A percentile compares a stretch with the other conserved stretches of the same genome.
Conservation (phyloP, 2,797 vertebrate species). For the Florisuga fusca region DNA sequence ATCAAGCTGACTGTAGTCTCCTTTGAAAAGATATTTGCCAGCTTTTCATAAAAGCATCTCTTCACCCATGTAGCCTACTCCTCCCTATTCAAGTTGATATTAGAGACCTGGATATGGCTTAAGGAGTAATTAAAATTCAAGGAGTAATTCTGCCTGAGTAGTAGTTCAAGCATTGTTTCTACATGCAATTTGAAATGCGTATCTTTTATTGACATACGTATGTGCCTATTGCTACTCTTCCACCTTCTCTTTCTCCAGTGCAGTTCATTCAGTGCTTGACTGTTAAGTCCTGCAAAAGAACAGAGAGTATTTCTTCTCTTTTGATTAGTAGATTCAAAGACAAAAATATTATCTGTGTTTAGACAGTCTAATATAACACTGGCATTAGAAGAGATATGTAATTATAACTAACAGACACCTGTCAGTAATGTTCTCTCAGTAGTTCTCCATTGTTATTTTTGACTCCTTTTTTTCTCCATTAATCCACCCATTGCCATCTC, state of each 20-base stretch:
- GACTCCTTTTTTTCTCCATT: conserved; percentile 22
- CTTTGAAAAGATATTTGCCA: background rate
- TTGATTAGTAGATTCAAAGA: conserved; percentile 12
- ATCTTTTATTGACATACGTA: background rate
- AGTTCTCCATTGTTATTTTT: conserved; percentile 57
- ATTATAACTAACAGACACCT: conserved; percentile 52
- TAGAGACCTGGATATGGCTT: background rate
- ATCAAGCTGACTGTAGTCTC: background rate
- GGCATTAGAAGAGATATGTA: conserved; percentile 39
- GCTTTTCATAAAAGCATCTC: background rate
- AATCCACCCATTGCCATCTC: conserved; percentile 42
- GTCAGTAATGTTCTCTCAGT: conserved; percentile 51
- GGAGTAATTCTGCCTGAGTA: background rate
- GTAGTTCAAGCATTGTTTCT: background rate
- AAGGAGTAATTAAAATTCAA: background rate
- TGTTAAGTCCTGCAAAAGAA: background rate
- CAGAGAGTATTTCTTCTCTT: conserved; percentile 17
- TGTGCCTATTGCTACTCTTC: background rate
- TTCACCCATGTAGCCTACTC: background rate
- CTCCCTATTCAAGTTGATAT: background rate
- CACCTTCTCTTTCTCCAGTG: background rate
- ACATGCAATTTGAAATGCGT: background rate
- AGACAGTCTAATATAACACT: conserved; percentile 38
- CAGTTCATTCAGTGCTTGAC: background rate
- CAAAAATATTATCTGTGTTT: conserved; percentile 47